phyloP scores from a whole-genome alignment of 2,797 vertebrate genomes.

The Percopsis omiscomaycus region DNA sequence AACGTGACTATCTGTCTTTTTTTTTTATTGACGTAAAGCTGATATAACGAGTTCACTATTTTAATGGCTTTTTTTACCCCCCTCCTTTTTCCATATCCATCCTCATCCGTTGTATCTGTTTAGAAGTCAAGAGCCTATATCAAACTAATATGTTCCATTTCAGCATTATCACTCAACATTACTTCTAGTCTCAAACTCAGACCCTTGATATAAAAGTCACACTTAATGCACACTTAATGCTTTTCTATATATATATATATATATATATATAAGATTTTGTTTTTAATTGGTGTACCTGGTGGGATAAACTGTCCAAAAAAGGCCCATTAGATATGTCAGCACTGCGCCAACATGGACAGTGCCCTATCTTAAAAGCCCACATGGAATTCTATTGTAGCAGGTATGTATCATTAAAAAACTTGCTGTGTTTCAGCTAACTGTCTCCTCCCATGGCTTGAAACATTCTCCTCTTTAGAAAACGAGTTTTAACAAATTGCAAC shows the following conservation, averaged over 20 bases:
- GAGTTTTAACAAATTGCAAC: constrained; percentile 21
- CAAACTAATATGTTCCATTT: too few relatives aligned
- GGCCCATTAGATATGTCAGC: too few relatives aligned
- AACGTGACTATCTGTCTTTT: constrained; percentile 44
- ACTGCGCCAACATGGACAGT: too few relatives aligned
- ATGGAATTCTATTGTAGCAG: neutral
- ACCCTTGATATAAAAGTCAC: too few relatives aligned
- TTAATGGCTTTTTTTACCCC: constrained; percentile 39
- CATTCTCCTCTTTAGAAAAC: constrained; percentile 18
- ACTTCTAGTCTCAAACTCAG: too few relatives aligned
- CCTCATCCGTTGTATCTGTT: neutral
- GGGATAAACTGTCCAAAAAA: too few relatives aligned
- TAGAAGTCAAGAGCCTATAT: neutral
- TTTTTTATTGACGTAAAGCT: constrained; percentile 16
- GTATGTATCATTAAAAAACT: neutral
- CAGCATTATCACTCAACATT: too few relatives aligned
- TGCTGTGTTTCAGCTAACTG: constrained; percentile 22
- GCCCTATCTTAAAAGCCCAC: too few relatives aligned
- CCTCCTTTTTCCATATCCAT: constrained; percentile 40
- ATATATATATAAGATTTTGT: too few relatives aligned
- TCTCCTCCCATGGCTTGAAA: constrained; percentile 24
- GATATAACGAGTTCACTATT: constrained; percentile 37
- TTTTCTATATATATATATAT: too few relatives aligned
- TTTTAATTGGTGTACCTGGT: too few relatives aligned
- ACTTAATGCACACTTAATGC: too few relatives aligned